phyloP scores from a whole-genome alignment of 1,140 invertebrate genomes.

The Papilio glaucus region DNA sequence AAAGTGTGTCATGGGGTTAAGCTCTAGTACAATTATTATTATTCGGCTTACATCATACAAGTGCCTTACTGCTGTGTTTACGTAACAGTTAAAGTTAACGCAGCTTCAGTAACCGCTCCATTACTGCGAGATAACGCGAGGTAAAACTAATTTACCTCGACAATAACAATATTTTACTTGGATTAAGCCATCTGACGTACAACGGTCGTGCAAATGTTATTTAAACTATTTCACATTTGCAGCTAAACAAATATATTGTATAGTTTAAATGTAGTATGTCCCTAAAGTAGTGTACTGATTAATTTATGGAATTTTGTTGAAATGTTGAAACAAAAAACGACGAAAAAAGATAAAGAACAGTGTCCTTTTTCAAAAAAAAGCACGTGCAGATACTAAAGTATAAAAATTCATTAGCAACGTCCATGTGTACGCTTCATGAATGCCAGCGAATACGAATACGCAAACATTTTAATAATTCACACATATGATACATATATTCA shows the following conservation, averaged over 20 bases:
- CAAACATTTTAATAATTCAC: neutral
- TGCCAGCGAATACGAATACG: neutral
- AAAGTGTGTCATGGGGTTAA: constrained; percentile 33
- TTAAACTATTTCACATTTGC: constrained; percentile 25
- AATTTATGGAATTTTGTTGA: too few species aligned
- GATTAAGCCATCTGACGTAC: constrained; percentile 35
- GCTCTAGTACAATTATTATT: constrained; percentile 30
- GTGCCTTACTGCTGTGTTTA: constrained; percentile 29
- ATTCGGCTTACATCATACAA: constrained; percentile 34
- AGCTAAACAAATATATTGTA: neutral
- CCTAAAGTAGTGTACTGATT: neutral
- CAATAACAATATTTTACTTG: constrained; percentile 30
- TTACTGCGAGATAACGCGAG: constrained; percentile 33
- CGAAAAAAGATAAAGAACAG: too few species aligned
- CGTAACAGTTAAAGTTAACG: constrained; percentile 32
- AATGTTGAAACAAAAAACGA: too few species aligned
- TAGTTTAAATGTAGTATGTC: neutral
- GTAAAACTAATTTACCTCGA: constrained; percentile 35
- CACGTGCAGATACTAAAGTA: too few species aligned
- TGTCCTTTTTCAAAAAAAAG: too few species aligned
- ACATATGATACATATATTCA: constrained; percentile 1
- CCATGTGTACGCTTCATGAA: neutral
- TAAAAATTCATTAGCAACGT: neutral
- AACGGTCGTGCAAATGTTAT: constrained; percentile 17
- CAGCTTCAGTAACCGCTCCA: constrained; percentile 32